Evolutionary conservation across 1,140 invertebrate species (phyloP).

Genomic region (Lamellibrachia luymesi): DNA sequence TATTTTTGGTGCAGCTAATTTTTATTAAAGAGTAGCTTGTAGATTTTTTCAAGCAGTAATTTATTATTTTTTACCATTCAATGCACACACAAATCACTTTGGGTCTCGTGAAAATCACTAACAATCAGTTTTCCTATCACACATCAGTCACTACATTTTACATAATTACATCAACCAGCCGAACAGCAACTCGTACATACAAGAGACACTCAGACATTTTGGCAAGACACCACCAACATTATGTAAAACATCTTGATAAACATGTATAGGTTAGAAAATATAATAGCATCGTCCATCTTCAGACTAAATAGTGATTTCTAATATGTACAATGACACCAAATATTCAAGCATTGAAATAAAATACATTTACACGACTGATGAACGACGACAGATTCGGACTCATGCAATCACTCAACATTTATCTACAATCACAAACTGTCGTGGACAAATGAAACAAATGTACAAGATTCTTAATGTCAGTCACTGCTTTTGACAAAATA

Average conservation of each 20-base stretch:
- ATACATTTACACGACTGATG: neutral
- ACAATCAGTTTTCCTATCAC: neutral
- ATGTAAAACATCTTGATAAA: neutral
- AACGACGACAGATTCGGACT: neutral
- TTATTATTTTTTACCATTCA: neutral
- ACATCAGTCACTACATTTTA: neutral
- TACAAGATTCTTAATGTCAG: neutral
- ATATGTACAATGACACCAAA: slow-evolving; percentile 1
- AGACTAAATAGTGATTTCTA: neutral
- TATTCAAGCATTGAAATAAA: neutral
- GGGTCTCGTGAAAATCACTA: neutral
- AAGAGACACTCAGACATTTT: neutral
- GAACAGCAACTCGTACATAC: neutral
- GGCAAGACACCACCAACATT: neutral
- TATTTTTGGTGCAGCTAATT: neutral
- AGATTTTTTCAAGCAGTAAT: neutral
- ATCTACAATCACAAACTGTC: no score
- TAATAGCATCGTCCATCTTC: neutral
- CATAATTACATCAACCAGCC: neutral
- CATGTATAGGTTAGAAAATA: slow-evolving; percentile 1
- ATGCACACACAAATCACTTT: neutral
- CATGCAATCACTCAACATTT: neutral
- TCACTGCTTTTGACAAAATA: neutral
- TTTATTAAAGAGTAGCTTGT: neutral
- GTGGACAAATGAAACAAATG: neutral